These are phyloP conservation scores for Clarias fuscus DNA, from an alignment of 2,797 vertebrate genomes.

Conservation along the genomic window DNA sequence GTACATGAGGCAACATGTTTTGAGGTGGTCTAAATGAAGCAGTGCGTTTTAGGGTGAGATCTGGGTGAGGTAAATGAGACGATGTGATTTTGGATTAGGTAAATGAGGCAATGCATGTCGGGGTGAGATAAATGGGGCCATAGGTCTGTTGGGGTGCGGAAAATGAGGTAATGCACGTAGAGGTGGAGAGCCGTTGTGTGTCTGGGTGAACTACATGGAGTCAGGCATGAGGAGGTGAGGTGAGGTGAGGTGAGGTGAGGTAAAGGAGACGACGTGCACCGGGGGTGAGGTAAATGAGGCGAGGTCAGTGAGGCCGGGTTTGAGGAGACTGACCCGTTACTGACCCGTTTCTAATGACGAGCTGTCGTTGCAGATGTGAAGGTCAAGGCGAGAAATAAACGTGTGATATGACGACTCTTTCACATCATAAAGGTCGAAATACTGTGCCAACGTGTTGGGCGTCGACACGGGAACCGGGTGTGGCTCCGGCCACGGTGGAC, in stretches of 20 bases:
- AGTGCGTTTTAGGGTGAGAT: background rate
- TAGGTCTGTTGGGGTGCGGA: too few relatives aligned
- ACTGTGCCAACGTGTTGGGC: constrained; percentile 83
- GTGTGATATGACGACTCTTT: constrained; percentile 98
- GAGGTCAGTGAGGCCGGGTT: too few relatives aligned
- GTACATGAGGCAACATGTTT: background rate
- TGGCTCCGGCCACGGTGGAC: constrained; percentile 84
- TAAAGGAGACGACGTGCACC: background rate
- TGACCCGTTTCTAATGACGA: constrained; percentile 82
- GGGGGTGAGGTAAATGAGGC: too few relatives aligned
- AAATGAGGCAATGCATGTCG: background rate
- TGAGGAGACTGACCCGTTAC: background rate
- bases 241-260: background rate
- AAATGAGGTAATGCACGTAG: too few relatives aligned
- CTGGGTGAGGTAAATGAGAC: background rate
- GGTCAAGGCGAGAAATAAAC: constrained; percentile 92
- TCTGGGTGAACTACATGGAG: background rate
- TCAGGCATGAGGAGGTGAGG: background rate
- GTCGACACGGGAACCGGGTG: constrained; percentile 69
- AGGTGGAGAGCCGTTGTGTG: background rate
- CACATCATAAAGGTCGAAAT: constrained; percentile 91
- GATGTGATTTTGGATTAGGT: background rate
- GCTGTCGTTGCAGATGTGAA: constrained; percentile 95
- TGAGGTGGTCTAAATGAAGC: background rate
- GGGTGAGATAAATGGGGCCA: background rate